Evolutionary conservation across 2,113 vertebrate genomes (phyloP).

Genomic region (Pseudorasbora parva): DNA sequence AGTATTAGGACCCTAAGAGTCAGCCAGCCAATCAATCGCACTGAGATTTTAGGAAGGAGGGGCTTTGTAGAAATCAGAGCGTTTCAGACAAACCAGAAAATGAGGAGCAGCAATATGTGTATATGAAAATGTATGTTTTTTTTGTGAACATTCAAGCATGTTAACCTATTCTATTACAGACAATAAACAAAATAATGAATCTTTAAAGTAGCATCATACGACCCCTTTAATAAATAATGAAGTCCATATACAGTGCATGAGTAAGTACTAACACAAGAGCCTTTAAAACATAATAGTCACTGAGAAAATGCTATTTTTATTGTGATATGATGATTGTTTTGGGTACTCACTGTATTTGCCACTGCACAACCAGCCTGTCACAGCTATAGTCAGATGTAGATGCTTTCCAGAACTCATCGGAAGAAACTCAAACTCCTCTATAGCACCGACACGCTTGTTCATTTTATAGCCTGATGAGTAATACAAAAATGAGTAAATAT

Average conservation of each 20-base stretch:
- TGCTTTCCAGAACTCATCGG: conserved; percentile 88
- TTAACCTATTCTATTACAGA: too few relatives aligned
- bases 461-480: conserved; percentile 91
- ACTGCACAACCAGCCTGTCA: conserved; percentile 93
- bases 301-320: neutral
- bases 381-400: conserved; percentile 89
- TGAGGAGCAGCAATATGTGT: too few relatives aligned
- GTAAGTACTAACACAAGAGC: neutral
- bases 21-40: too few relatives aligned
- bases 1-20: too few relatives aligned
- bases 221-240: neutral
- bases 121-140: too few relatives aligned
- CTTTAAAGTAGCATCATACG: too few relatives aligned
- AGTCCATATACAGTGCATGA: neutral
- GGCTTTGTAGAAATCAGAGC: too few relatives aligned
- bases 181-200: too few relatives aligned
- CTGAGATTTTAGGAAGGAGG: too few relatives aligned
- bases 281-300: neutral
- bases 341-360: conserved; percentile 91
- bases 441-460: conserved; percentile 95
- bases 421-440: conserved; percentile 96
- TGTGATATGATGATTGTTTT: neutral
- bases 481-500: neutral
- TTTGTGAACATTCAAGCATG: too few relatives aligned
- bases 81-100: too few relatives aligned